Percentiles rank a stretch among this genome's conserved stretches.
phyloP scores from a whole-genome alignment of 2,113 vertebrate species.

The Embiotoca jacksoni region DNA sequence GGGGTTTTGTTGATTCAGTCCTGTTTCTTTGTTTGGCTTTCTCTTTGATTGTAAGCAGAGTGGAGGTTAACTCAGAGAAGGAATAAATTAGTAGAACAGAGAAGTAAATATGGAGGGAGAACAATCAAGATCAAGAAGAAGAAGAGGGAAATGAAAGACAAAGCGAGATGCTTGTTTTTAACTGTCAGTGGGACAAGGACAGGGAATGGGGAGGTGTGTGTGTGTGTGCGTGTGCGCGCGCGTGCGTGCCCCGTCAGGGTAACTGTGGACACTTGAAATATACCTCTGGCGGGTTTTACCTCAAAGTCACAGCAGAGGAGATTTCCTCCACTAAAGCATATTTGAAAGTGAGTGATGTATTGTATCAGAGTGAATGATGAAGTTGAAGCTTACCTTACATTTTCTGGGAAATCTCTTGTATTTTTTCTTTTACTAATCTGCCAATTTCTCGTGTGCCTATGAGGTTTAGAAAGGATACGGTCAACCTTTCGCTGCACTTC shows the following conservation, averaged over 20 bases:
- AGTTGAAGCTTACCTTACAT: conserved; percentile 17
- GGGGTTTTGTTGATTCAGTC: conserved; percentile 45
- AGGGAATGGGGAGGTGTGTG: background rate
- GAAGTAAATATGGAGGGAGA: background rate
- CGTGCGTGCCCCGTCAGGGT: background rate
- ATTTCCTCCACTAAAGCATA: conserved; percentile 2
- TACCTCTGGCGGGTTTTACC: conserved; percentile 10
- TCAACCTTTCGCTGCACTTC: conserved; percentile 34
- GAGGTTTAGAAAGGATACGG: conserved; percentile 37
- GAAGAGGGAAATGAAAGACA: conserved; percentile 8
- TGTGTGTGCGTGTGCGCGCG: background rate
- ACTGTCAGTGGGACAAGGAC: conserved; percentile 15
- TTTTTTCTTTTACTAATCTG: conserved; percentile 31
- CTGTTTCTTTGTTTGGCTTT: conserved; percentile 52
- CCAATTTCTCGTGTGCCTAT: conserved; percentile 19
- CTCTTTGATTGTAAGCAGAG: conserved; percentile 55
- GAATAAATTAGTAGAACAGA: conserved; percentile 50
- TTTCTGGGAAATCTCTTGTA: conserved; percentile 27
- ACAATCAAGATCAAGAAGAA: background rate
- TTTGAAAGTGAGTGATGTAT: conserved; percentile 7
- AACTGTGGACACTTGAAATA: conserved; percentile 10
- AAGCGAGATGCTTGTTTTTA: conserved; percentile 22
- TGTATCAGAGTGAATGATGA: background rate
- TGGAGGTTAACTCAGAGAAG: conserved; percentile 55
- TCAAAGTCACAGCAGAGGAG: conserved; percentile 1